phyloP scores from a whole-genome alignment of 1,140 invertebrate species.

The Neuroterus valhalla region DNA sequence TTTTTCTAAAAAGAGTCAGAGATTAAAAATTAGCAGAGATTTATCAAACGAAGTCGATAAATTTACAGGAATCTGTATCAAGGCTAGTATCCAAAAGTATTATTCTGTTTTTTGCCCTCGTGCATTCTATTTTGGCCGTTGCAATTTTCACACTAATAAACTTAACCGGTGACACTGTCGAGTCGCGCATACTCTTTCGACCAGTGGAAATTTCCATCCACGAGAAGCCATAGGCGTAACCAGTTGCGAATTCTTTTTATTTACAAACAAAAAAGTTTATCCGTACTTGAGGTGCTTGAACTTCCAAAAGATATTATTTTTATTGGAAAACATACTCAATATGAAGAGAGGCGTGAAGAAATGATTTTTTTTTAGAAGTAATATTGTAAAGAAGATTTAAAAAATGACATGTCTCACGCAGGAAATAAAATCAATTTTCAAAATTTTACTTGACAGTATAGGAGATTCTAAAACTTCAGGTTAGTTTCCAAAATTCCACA shows the following conservation, averaged over 20 bases:
- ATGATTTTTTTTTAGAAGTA: no score
- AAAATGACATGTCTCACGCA: no score
- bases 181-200: conserved; percentile 38
- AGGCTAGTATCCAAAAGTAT: no score
- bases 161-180: conserved; percentile 50
- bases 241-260: conserved; percentile 31
- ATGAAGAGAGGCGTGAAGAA: not conserved
- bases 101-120: not conserved
- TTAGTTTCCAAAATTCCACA: no score
- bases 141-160: conserved; percentile 58
- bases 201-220: conserved; percentile 66
- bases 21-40: no score
- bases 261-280: not conserved
- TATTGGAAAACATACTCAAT: not conserved
- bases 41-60: no score
- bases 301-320: not conserved
- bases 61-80: no score
- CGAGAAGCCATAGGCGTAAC: conserved; percentile 63
- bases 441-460: no score
- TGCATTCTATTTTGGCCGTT: conserved; percentile 37
- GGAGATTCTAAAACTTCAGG: no score
- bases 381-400: no score
- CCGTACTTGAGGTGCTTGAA: not conserved
- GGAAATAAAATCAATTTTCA: no score
- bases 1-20: no score